Evolutionary conservation across 2,888 invertebrate genomes (phyloP), one percentile per base, ranked within the genome.

Genomic region (Athalia circularis): DNA sequence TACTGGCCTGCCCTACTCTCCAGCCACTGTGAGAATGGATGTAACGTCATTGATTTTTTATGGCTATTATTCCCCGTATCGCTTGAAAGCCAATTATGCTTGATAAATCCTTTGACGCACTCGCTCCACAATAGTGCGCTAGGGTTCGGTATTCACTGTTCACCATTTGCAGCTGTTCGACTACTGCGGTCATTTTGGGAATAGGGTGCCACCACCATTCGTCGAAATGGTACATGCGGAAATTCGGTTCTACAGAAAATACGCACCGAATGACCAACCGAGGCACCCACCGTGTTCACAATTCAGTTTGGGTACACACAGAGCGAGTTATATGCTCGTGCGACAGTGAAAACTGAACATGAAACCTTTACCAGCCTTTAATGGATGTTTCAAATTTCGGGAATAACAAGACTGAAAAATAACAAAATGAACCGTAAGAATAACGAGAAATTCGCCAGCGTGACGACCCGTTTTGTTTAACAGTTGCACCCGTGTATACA

Each of bases 51-150:
- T 29, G 4, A 8, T 29, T 13, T 61, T 50, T 50, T 50, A 15
- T 48, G 48, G 48, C 15, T 29, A 9, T 52, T 50, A 47, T 75
- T 75, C 75, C 50, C 62, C 50, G 62, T 62, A 62, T 62, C 75
- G 52, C 50, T 29, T 50, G 75, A 64, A 75, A 75, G 75, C 75
- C 62, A 75, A 62, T 75, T 75, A 75, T 62, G 75, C 64, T 62
- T 62, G 48, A 62, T 75, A 75, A 75, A 75, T 75, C 75, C 75
- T 64, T 75, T 75, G 61, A 75, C 75, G 75, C 75, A 75, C 62
- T 75, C 29, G 29, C 29, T 29, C 29, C 62, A 62, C 50, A 61
- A 62, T 62, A 62, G 45, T 75, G 62, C 62, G 75, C 50, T 29
- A 0, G 50, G 50, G 50, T 15, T 11, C 13, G 45, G 72, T 72